Base-by-base conservation (phyloP, 2,888 invertebrate genomes). In the Lagria hirta region DNA sequence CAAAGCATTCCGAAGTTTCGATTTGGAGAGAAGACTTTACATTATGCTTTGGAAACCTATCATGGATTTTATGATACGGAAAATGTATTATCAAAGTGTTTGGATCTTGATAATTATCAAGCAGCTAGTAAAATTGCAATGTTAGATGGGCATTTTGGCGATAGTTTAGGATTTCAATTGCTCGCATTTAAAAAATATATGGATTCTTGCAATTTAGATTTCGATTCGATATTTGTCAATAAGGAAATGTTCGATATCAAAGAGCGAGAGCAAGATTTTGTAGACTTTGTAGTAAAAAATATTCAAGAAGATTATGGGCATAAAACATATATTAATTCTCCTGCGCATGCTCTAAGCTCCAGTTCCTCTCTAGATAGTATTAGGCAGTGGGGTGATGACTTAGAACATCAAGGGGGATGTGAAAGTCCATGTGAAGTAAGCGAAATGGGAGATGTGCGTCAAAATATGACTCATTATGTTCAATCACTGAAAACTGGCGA, bases 351-450 rank as follows among this genome's bases (percentile, higher is more conserved):
- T 37, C 55, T 72, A 32, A 71, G 70, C 46, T 58, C 66, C 2
- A 71, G 70, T 45, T 72, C 71, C 2, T 70, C 70, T 4, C 57
- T 73, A 43, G 72, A 73, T 43, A 72, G 73, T 48, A 69, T 73
- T 16, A 55, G 68, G 46, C 71, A 71, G 43, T 72, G 71, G 67
- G 68, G 65, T 2, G 71, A 72, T 27, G 72, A 72, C 47, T 48
- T 67, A 15, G 70, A 71, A 48, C 66, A 68, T 53, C 71, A 71
- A 54, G 73, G 73, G 7, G 73, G 73, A 8, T 61, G 64, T 34
- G 73, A 73, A 49, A 68, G 69, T 47, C 70, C 71, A 4, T 71
- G 70, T 28, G 65, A 69, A 40, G 50, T 62, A 32, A 54, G 61
- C 3, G 67, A 68, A 21, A 51, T 62, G 10, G 65, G 64, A 2